Evolutionary conservation across 1,140 invertebrate species (phyloP).

Genomic region (Psilanteris sp.): DNA sequence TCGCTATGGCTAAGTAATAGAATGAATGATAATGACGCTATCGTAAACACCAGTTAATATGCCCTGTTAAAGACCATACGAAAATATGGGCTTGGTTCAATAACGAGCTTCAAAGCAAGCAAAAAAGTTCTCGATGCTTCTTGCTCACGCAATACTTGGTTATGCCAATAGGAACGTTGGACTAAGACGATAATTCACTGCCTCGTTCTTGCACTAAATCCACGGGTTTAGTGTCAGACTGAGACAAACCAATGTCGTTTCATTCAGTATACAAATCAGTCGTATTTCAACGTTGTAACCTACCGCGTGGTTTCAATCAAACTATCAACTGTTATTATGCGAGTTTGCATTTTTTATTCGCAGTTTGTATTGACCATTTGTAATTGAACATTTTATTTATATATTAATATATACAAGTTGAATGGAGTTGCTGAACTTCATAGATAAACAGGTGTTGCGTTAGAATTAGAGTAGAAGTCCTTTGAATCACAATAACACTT

Average conservation of each 20-base stretch:
- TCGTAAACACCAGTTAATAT: slow-evolving; percentile 7
- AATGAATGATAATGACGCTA: no score
- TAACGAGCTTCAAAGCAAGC: slow-evolving; percentile 21
- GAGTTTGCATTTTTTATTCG: no score
- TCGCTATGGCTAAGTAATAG: no score
- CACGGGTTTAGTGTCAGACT: background rate
- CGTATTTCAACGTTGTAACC: no score
- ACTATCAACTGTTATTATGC: no score
- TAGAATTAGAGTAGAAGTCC: slow-evolving; percentile 8
- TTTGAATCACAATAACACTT: slow-evolving; percentile 16
- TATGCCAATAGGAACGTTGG: background rate
- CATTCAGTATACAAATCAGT: no score
- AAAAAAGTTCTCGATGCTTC: slow-evolving; percentile 44
- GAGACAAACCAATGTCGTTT: no score
- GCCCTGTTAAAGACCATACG: background rate
- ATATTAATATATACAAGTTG: no score
- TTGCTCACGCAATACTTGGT: slow-evolving; percentile 12
- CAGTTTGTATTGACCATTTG: no score
- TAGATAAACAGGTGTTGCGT: slow-evolving; percentile 8
- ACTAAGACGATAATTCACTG: background rate
- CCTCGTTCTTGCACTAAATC: background rate
- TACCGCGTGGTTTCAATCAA: no score
- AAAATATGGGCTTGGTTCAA: slow-evolving; percentile 1
- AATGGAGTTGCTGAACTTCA: no score
- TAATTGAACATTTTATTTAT: no score